Evolutionary conservation across 2,797 vertebrate species (phyloP).

Genomic region (Tokudaia muenninki): DNA sequence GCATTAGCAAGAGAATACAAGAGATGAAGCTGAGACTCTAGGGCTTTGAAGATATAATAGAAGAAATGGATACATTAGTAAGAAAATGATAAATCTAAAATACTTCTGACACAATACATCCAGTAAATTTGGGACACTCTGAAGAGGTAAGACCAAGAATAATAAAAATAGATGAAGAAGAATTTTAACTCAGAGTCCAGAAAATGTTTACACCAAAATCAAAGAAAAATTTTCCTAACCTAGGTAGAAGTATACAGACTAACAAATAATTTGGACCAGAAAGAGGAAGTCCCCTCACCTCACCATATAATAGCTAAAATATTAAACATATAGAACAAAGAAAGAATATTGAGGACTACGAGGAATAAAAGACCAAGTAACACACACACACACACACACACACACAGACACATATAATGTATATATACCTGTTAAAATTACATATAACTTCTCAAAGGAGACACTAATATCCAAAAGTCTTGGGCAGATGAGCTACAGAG

Average conservation of each 20-base stretch:
- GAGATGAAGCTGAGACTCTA: not conserved
- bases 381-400: too few relatives aligned
- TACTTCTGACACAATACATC: not conserved
- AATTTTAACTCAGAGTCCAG: not conserved
- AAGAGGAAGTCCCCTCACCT: too few relatives aligned
- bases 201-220: not conserved
- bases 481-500: not conserved
- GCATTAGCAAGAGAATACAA: not conserved
- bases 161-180: not conserved
- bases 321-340: not conserved
- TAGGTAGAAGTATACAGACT: too few relatives aligned
- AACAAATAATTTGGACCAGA: not conserved
- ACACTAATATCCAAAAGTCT: not conserved
- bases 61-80: not conserved
- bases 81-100: not conserved
- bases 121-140: not conserved
- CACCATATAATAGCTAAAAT: not conserved
- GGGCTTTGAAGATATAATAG: not conserved
- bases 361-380: not conserved
- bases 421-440: too few relatives aligned
- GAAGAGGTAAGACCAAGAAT: not conserved
- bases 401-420: too few relatives aligned
- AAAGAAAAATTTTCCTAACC: not conserved
- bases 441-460: not conserved
- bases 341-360: not conserved